Conservation (phyloP, 2,113 vertebrate species). For the Thermophis baileyi region DNA sequence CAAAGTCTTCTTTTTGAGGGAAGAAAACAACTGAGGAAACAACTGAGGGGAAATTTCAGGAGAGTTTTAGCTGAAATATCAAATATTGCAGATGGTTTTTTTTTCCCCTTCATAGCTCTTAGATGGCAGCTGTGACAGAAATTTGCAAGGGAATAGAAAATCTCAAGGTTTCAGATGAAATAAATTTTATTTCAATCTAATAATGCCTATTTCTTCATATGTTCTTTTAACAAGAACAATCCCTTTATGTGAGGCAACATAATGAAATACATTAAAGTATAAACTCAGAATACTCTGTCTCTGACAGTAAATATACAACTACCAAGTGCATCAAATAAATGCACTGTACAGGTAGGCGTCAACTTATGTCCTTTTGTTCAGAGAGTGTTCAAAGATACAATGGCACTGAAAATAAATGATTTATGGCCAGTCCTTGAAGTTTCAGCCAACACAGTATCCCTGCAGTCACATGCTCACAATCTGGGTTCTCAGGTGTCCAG, state of each 20-base stretch:
- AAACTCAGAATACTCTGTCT: not conserved
- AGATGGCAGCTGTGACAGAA: not conserved
- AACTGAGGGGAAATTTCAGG: not conserved
- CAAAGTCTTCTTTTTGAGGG: not conserved
- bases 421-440: no score
- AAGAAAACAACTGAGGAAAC: not conserved
- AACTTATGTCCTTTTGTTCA: no score
- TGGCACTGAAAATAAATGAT: no score
- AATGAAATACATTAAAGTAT: not conserved
- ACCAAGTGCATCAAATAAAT: not conserved
- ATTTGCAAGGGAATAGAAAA: not conserved
- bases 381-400: no score
- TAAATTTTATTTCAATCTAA: not conserved
- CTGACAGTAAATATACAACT: not conserved
- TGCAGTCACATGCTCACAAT: not conserved
- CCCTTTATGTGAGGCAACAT: not conserved
- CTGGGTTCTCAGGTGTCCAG: not conserved
- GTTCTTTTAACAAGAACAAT: not conserved
- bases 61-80: not conserved
- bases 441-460: no score
- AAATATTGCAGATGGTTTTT: not conserved
- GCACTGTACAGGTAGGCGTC: not conserved
- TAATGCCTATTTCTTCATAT: not conserved
- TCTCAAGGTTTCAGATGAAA: not conserved
- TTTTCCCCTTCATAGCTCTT: not conserved